Evolutionary conservation across 2,797 vertebrate genomes (phyloP).

Genomic region (Xiphophorus birchmanni): DNA sequence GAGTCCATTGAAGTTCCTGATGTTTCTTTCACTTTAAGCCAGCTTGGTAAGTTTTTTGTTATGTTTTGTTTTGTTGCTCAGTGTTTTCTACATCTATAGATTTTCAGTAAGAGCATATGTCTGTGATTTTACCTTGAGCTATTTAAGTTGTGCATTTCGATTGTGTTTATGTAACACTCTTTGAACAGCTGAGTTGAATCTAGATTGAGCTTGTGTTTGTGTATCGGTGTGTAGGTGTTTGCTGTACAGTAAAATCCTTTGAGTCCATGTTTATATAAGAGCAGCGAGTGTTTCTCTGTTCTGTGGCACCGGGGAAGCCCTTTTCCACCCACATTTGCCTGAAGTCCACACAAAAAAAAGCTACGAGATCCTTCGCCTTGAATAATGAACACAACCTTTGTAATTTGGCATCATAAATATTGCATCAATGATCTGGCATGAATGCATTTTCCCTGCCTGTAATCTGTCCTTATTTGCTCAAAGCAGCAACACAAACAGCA

Average conservation of each 20-base stretch:
- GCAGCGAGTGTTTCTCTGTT: constrained; percentile 51
- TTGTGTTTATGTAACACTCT: constrained; percentile 38
- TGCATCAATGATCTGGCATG: constrained; percentile 80
- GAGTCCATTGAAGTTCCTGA: not conserved
- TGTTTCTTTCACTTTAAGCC: not conserved
- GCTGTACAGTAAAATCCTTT: constrained; percentile 47
- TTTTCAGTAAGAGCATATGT: not conserved
- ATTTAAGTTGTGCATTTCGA: constrained; percentile 47
- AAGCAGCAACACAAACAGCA: constrained; percentile 45
- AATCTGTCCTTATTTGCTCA: constrained; percentile 59
- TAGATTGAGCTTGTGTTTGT: constrained; percentile 11
- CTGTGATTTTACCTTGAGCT: constrained; percentile 33
- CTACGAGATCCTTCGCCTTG: constrained; percentile 51
- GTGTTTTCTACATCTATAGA: constrained; percentile 21
- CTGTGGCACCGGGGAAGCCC: constrained; percentile 76
- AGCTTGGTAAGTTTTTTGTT: not conserved
- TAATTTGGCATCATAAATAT: constrained; percentile 83
- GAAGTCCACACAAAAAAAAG: constrained; percentile 36
- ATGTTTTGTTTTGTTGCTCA: constrained; percentile 17
- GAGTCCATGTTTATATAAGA: constrained; percentile 67
- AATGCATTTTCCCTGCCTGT: constrained; percentile 68
- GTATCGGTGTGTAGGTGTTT: constrained; percentile 50
- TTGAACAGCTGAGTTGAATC: constrained; percentile 44
- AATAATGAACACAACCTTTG: constrained; percentile 80
- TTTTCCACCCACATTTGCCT: constrained; percentile 77